phyloP scores from a whole-genome alignment of 92 coral and sea anemone genomes.

The Epizoanthus rinbou region DNA sequence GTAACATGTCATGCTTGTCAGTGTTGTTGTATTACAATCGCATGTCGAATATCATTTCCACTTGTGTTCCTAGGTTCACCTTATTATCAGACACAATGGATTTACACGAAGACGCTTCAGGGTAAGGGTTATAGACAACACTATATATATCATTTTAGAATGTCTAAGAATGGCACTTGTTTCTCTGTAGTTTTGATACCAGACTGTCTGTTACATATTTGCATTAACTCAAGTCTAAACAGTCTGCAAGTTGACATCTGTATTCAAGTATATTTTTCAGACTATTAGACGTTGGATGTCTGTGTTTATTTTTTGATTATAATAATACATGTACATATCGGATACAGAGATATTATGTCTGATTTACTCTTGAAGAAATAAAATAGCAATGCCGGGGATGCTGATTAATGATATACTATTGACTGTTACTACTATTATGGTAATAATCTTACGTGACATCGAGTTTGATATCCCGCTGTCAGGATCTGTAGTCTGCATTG shows the following conservation, averaged over 20 bases:
- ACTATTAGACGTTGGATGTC: not conserved
- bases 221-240: constrained; percentile 32
- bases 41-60: constrained; percentile 1
- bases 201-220: constrained; percentile 28
- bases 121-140: constrained; percentile 36
- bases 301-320: not conserved
- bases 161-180: constrained; percentile 31
- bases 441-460: too few relatives aligned
- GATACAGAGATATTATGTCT: not conserved
- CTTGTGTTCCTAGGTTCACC: constrained; percentile 32
- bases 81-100: constrained; percentile 43
- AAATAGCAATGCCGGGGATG: not conserved
- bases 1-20: constrained; percentile 12
- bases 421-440: too few relatives aligned
- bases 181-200: constrained; percentile 23
- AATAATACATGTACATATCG: not conserved
- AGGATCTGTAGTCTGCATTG: too few relatives aligned
- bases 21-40: not conserved
- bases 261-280: not conserved
- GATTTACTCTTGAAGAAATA: not conserved
- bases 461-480: too few relatives aligned
- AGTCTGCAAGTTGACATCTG: not conserved
- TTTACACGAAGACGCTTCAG: constrained; percentile 36
- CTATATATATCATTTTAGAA: constrained; percentile 32
- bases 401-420: too few relatives aligned